phyloP scores from a whole-genome alignment of 2,888 invertebrate genomes.

The Onthophagus sagittarius region DNA sequence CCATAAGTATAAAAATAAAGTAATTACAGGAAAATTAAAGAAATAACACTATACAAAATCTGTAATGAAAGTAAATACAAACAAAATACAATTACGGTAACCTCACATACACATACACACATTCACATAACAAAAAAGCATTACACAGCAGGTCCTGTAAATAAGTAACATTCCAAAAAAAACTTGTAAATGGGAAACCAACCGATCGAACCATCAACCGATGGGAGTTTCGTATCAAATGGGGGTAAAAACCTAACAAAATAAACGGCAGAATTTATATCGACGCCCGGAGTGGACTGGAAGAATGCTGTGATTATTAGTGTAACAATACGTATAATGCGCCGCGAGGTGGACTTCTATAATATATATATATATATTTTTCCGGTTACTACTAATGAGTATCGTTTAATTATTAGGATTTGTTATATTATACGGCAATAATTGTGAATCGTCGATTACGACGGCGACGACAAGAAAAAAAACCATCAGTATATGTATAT shows the following conservation, averaged over 20 bases:
- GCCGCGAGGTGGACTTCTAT: conserved; percentile 18
- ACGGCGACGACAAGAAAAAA: neutral
- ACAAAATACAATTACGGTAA: neutral
- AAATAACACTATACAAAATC: conserved; percentile 7
- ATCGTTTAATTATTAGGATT: conserved; percentile 12
- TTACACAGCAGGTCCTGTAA: conserved; percentile 30
- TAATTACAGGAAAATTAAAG: neutral
- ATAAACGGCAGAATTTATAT: conserved; percentile 28
- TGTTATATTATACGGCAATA: conserved; percentile 12
- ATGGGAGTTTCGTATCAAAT: conserved; percentile 15
- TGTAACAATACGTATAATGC: conserved; percentile 26
- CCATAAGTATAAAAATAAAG: neutral
- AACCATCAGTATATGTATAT: neutral
- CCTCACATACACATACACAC: neutral
- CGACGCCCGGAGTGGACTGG: conserved; percentile 38
- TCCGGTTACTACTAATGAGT: conserved; percentile 16
- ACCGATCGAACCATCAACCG: neutral
- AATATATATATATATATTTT: conserved; percentile 23
- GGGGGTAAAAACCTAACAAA: conserved; percentile 12
- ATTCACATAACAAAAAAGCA: conserved; percentile 2
- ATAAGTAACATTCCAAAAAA: conserved; percentile 24
- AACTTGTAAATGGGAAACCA: neutral
- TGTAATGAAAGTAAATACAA: conserved; percentile 16
- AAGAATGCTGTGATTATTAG: conserved; percentile 42
- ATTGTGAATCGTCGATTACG: conserved; percentile 7